Evolutionary conservation across 2,113 vertebrate genomes (phyloP), one percentile per base, ranked within the genome.

Genomic region (Campylorhamphus procurvoides): DNA sequence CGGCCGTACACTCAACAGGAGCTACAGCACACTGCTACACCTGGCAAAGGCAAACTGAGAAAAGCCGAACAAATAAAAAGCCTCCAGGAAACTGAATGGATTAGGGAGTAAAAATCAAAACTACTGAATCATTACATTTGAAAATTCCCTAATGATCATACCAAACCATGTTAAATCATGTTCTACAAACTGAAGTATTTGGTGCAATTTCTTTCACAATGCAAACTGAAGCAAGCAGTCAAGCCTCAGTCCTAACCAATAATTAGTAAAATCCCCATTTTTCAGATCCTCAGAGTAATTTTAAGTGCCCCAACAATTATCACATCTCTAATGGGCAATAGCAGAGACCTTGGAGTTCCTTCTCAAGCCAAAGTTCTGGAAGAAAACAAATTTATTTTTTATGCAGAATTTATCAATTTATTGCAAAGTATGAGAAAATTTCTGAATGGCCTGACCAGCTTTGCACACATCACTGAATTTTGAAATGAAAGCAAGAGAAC

Each of bases 401-500:
- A 67, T 8, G 77, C n/a, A 78, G 72, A 75, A 71, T 80, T 33
- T 84, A 90, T 22, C 47, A 0, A 96, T 85, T 96, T 87, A 92
- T 86, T 90, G 72, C 73, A 82, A 78, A 29, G 58, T 58, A 82
- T 76, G 89, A 93, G 93, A 81, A 96, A 93, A 95, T 81, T 96
- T 95, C 95, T 96, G 92, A 97, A 96, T 92, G 93, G 90, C 46
- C 63, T 94, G 71, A 77, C 18, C 31, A 91, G 79, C 84, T 93
- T 83, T 79, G 95, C 86, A 87, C 2, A 35, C 86, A 91, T 87
- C 28, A 10, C 64, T 84, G 91, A 60, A 50, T 87, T 92, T 78
- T 91, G 40, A 93, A 95, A 95, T 22, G 69, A 93, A 93, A 93
- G 64, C 78, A 84, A 89, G 64, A 59, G 66, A 79, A 63, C 63